These are phyloP conservation scores for Lydus trimaculatus DNA, from an alignment of 2,888 invertebrate species.

Conservation along the genomic window DNA sequence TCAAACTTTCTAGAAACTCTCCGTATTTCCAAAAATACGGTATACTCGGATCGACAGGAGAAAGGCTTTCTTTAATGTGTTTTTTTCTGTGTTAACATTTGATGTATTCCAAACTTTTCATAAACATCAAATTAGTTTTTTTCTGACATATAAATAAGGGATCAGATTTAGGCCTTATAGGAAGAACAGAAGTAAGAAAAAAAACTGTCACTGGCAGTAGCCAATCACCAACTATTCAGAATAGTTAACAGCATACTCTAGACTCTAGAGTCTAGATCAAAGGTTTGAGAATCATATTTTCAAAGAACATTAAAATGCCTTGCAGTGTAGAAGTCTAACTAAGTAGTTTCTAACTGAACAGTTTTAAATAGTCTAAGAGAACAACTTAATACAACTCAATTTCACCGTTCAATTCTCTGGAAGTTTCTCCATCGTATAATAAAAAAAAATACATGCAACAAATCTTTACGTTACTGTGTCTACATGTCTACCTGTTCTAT, in stretches of 20 bases:
- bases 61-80: neutral
- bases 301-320: slow-evolving; percentile 1
- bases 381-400: neutral
- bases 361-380: neutral
- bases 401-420: neutral
- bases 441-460: neutral
- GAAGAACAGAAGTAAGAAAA: neutral
- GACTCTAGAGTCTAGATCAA: neutral
- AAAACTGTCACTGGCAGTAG: neutral
- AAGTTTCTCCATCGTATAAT: neutral
- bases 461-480: too few relatives aligned
- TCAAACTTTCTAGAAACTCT: neutral
- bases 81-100: neutral
- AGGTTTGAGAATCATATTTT: neutral
- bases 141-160: neutral
- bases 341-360: neutral
- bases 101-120: slow-evolving; percentile 1
- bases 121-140: slow-evolving; percentile 9
- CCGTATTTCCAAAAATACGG: neutral
- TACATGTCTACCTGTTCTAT: too few relatives aligned
- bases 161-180: too few relatives aligned
- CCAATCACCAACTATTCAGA: neutral
- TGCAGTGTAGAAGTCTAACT: neutral
- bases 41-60: neutral
- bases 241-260: neutral